A percentile compares a stretch with the other conserved stretches of the same genome.
phyloP scores from a whole-genome alignment of 2,888 invertebrate species.

The Podotricha telesiphe region DNA sequence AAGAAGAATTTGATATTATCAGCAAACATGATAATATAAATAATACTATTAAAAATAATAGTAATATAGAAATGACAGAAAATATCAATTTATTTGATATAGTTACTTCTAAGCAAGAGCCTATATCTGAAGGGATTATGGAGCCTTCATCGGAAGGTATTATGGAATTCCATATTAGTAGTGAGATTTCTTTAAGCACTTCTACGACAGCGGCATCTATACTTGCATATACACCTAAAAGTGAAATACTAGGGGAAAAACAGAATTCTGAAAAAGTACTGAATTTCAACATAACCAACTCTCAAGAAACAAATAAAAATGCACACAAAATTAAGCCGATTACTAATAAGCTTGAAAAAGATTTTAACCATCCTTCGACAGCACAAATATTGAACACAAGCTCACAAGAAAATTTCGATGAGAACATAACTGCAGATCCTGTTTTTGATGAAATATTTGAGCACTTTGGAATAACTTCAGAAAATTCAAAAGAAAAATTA shows the following conservation, averaged over 20 bases:
- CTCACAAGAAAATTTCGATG: constrained; percentile 51
- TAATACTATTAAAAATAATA: background rate
- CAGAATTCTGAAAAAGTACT: background rate
- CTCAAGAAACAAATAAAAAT: background rate
- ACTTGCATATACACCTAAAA: background rate
- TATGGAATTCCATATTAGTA: constrained; percentile 15
- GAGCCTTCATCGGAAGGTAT: constrained; percentile 3
- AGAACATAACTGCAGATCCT: constrained; percentile 53
- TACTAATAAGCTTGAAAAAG: constrained; percentile 38
- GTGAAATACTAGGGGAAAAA: background rate
- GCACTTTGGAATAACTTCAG: constrained; percentile 45
- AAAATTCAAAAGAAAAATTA: constrained; percentile 47
- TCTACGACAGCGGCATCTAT: background rate
- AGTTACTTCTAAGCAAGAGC: background rate
- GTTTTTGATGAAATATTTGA: constrained; percentile 45
- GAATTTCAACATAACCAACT: background rate
- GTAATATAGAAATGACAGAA: background rate
- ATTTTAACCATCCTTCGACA: constrained; percentile 56
- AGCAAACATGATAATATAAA: background rate
- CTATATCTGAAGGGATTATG: background rate
- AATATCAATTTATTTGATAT: background rate
- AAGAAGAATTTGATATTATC: background rate
- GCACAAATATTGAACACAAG: constrained; percentile 52
- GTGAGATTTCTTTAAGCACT: background rate
- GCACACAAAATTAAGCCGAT: constrained; percentile 16